phyloP scores from a whole-genome alignment of 2,113 vertebrate genomes.

The Ceyx melanurus region DNA sequence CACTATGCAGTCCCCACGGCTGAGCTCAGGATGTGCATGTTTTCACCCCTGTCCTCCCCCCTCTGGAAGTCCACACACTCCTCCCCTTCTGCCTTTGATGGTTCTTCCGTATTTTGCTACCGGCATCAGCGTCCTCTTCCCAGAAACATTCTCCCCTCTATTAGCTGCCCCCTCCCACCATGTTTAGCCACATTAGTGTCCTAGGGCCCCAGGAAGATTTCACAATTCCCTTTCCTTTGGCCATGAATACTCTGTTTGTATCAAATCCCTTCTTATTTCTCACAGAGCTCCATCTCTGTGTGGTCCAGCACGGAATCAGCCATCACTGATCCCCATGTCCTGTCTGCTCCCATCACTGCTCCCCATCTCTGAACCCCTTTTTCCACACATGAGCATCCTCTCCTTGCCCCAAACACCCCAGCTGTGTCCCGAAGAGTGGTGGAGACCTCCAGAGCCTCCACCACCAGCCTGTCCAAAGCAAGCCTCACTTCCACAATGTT shows the following conservation, averaged over 20 bases:
- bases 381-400: accelerated
- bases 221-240: background rate
- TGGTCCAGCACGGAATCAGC: background rate
- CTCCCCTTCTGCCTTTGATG: background rate
- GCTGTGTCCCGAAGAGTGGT: accelerated
- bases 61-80: background rate
- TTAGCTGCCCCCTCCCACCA: background rate
- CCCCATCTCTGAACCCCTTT: background rate
- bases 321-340: background rate
- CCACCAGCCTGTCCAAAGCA: background rate
- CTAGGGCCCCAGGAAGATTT: background rate
- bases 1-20: background rate
- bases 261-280: background rate
- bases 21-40: accelerated
- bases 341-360: background rate
- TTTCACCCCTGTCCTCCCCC: background rate
- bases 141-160: background rate
- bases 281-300: accelerated
- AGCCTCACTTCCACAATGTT: accelerated
- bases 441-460: background rate
- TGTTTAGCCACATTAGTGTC: background rate
- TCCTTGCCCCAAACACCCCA: background rate
- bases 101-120: background rate
- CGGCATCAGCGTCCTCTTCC: background rate
- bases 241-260: background rate